Base-by-base conservation (phyloP, 2,113 vertebrate genomes). In the Nycticryphes semicollaris region DNA sequence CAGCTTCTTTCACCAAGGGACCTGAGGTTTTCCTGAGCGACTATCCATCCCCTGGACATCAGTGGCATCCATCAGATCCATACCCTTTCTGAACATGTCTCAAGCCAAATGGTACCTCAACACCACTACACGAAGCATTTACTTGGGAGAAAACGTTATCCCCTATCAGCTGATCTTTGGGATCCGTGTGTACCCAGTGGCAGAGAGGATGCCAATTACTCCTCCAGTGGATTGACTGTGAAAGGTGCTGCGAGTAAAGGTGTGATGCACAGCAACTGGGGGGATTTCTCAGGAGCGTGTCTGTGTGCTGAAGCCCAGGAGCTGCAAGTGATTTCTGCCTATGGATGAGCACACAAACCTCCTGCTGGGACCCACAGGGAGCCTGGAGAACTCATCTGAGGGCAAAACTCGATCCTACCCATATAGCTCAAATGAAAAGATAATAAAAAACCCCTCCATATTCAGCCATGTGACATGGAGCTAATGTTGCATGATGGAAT, bases 401-500 rank as follows among this genome's bases (percentile, higher is more conserved):
- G 57, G 47, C 54, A 88, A 66, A 91, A 90, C 43, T 93, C 23
- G 12, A 83, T 84, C 50, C n/a, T 83, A 69, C n/a, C 21, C 72
- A 5, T 62, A 72, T 12, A 74, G 51, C 31, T 90, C 70, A 83
- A 93, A 94, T 76, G 50, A 87, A 95, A 93, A 90, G 45, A 75
- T 75, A 93, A 93, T 62, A 93, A 45, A 89, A 96, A 60, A 53
- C 69, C 28, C n/a, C 72, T 93, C 62, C 3, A 12, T 1, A 3
- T 57, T 45, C 6, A 73, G 67, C 22, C 89, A 87, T 0, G 0
- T 83, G 87, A 51, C 43, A 59, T 1, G 3, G n/a, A 91, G 89
- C 70, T 91, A 83, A 95, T n/a, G 82, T 79, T 90, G 84, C 78
- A 50, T 66, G 57, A 63, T 88, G 37, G 72, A 95, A 82, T 41